Evolutionary conservation across 2,888 invertebrate species (phyloP), one percentile per base, ranked within the genome.

Genomic region (Acleris cristana): DNA sequence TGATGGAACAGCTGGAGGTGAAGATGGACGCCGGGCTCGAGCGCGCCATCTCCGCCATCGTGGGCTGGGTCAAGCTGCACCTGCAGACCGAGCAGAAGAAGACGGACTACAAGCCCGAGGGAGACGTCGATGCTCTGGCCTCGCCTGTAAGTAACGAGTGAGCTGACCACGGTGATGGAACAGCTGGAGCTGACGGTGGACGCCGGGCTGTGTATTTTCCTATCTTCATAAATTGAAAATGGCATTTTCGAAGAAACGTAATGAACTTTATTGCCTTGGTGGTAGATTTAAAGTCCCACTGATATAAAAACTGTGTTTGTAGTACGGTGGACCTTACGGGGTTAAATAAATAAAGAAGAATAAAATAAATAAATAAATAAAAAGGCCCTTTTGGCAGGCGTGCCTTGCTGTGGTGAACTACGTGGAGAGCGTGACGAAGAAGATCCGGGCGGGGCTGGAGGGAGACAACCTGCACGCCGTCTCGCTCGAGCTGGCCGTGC

Each of bases 41-140:
- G 83, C 95, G 97, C 62, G 96, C 98, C 2, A 94, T 99, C 64
- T 95, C 96, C 71, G 97, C 98, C 0, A 95, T 99, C 26, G 95
- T 97, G 69, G 96, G 97, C 59, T 99, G 98, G 97, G 96, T 98
- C 0, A 97, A 96, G 85, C 93, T 97, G 64, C 96, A 98, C 77
- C 93, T 99, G 21, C 97, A 97, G 85, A 95, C 95, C 0, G 99
- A 99, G 83, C 99, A 99, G 89, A 98, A 97, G 88, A 99, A 98
- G 87, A 96, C 96, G 0, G 99, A 99, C 88, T 99, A 97, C 80
- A 97, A 96, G 77, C 97, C 97, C 0, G 98, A 98, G 79, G 96
- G 96, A 0, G 97, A 97, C 81, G 95, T 96, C 53, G 97, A 99
- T 79, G 97, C 97, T 0, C 91, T 97, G 40, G 96, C 96, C 3